Percentiles rank a stretch among this genome's conserved stretches.
phyloP scores from a whole-genome alignment of 1,140 invertebrate genomes.

The Ceratina australensis region DNA sequence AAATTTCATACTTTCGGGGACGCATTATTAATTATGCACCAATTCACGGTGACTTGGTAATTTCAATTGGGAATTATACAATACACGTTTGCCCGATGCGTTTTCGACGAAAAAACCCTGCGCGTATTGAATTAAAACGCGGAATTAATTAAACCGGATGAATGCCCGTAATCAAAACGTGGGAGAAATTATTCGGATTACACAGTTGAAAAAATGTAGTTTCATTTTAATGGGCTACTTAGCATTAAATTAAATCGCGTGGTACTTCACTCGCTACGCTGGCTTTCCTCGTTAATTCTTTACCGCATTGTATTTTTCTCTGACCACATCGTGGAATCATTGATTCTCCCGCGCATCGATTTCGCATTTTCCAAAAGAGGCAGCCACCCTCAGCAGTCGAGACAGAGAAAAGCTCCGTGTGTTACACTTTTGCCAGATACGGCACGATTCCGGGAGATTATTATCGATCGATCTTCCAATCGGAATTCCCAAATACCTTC shows the following conservation, averaged over 20 bases:
- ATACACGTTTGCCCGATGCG: neutral
- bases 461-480: slow-evolving; percentile 52
- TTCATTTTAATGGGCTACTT: slow-evolving; percentile 10
- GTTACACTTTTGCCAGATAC: slow-evolving; percentile 29
- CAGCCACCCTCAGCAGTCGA: too few relatives aligned
- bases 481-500: slow-evolving; percentile 51
- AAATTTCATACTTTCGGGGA: neutral
- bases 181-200: slow-evolving; percentile 1
- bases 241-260: slow-evolving; percentile 8
- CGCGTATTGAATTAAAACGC: slow-evolving; percentile 9
- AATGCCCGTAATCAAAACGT: slow-evolving; percentile 7
- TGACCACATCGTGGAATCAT: neutral
- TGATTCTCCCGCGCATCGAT: slow-evolving; percentile 9
- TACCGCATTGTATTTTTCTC: neutral
- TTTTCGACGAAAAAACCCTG: slow-evolving; percentile 3
- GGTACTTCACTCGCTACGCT: neutral
- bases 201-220: slow-evolving; percentile 5
- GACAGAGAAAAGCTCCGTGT: slow-evolving; percentile 28
- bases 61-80: neutral
- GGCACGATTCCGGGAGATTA: slow-evolving; percentile 43
- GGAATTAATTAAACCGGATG: slow-evolving; percentile 19
- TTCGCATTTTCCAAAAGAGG: slow-evolving; percentile 1
- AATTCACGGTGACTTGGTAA: neutral
- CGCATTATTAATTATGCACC: slow-evolving; percentile 4
- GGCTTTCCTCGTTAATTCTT: neutral